Percentiles rank a stretch among this genome's conserved stretches.
These are phyloP conservation scores for Lasioglossum lativentre DNA, from an alignment of 2,888 invertebrate genomes.

Conservation along the genomic window DNA sequence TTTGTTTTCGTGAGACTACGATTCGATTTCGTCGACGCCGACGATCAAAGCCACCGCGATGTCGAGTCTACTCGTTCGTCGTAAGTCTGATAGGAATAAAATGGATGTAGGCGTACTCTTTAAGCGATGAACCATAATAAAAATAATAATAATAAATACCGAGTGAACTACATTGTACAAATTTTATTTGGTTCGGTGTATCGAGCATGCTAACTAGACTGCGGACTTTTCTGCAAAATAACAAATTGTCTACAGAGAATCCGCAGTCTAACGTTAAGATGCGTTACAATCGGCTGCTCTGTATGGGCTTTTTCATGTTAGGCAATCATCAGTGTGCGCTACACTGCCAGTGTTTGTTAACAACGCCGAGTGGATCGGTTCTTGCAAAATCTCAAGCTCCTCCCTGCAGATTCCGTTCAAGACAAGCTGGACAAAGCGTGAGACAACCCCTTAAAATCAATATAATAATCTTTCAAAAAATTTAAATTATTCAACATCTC, in stretches of 20 bases:
- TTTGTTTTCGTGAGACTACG: background rate
- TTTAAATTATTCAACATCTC: background rate
- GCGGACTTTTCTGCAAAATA: background rate
- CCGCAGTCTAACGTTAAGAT: background rate
- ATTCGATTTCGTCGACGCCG: conserved; percentile 7
- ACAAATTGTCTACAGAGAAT: background rate
- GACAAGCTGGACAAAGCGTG: background rate
- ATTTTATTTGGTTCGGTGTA: conserved; percentile 33
- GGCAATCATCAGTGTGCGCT: background rate
- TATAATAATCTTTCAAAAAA: background rate
- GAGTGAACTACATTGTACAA: conserved; percentile 40
- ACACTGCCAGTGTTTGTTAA: background rate
- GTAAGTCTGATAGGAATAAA: conserved; percentile 49
- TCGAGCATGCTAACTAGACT: background rate
- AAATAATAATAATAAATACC: conserved; percentile 44
- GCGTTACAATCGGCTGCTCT: background rate
- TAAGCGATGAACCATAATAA: conserved; percentile 70
- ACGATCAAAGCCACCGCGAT: conserved; percentile 37
- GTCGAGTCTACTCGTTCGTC: conserved; percentile 48
- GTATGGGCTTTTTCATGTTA: conserved; percentile 1
- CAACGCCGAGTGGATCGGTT: background rate
- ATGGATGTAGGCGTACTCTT: conserved; percentile 50
- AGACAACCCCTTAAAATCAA: background rate
- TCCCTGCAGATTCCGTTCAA: background rate
- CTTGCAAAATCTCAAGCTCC: background rate